These are phyloP conservation scores for Etia nguti DNA, from an alignment of 2,113 vertebrate genomes.

Conservation along the genomic window DNA sequence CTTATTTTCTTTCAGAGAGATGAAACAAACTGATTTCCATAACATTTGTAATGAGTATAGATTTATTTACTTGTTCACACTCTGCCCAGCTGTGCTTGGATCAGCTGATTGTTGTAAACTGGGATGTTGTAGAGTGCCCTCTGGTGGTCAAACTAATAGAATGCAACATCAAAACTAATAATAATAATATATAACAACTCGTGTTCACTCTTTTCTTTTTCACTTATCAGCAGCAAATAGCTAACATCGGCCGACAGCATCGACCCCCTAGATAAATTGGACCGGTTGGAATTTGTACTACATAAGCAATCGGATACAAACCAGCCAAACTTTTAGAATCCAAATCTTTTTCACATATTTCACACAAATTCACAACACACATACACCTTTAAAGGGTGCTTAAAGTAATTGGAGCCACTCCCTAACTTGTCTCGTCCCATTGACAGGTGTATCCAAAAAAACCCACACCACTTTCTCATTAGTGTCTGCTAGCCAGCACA, in stretches of 20 bases:
- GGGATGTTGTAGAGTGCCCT: not conserved
- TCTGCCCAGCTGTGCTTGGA: not conserved
- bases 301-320: not conserved
- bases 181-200: not conserved
- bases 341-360: not conserved
- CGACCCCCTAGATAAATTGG: not conserved
- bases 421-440: not conserved
- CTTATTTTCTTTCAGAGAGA: not conserved
- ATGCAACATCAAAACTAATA: not conserved
- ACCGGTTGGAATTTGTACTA: not conserved
- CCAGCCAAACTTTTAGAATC: not conserved
- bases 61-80: not conserved
- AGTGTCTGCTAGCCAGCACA: not conserved
- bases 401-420: not conserved
- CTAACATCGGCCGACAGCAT: not conserved
- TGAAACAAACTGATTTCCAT: not conserved
- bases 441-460: not conserved
- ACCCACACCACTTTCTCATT: not conserved
- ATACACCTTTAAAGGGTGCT: not conserved
- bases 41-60: not conserved
- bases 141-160: not conserved
- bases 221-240: not conserved
- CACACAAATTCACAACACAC: not conserved
- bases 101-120: not conserved
- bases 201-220: not conserved